A percentile compares a stretch with the other conserved stretches of the same genome.
Conservation (phyloP, 1,140 invertebrate genomes). For the Zophobas atratus region DNA sequence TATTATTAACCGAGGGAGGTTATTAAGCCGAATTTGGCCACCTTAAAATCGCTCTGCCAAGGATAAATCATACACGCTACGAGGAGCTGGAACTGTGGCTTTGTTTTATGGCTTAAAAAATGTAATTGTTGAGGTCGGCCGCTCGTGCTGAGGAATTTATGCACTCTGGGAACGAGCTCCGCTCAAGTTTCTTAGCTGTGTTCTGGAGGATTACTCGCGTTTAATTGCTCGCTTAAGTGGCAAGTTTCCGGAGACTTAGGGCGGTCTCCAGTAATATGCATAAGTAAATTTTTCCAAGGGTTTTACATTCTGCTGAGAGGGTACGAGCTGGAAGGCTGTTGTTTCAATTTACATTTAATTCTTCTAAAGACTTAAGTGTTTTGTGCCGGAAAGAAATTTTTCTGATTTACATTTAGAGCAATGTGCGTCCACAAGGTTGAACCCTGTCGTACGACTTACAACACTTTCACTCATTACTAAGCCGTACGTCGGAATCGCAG, state of each 20-base stretch:
- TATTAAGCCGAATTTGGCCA: conserved; percentile 19
- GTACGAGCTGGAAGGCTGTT: no score
- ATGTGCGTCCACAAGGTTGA: no score
- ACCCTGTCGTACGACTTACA: no score
- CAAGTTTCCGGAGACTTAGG: conserved; percentile 19
- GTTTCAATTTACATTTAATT: no score
- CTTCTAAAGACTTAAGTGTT: no score
- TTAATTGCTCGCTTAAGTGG: conserved; percentile 32
- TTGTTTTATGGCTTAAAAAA: conserved; percentile 25
- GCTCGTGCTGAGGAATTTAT: conserved; percentile 7
- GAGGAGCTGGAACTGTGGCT: conserved; percentile 20
- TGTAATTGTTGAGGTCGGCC: conserved; percentile 10
- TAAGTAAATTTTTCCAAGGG: background rate
- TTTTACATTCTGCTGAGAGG: no score
- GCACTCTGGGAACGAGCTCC: background rate
- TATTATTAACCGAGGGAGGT: conserved; percentile 1
- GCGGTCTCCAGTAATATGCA: background rate
- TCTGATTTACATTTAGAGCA: no score
- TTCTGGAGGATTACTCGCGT: conserved; percentile 26
- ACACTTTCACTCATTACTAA: no score
- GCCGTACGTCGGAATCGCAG: no score
- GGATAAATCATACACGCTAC: conserved; percentile 32
- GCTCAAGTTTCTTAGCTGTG: conserved; percentile 19
- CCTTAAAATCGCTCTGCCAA: conserved; percentile 6
- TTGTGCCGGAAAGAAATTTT: no score